Evolutionary conservation across 2,888 invertebrate genomes (phyloP), one percentile per base, ranked within the genome.

Genomic region (Microplitis manilae): DNA sequence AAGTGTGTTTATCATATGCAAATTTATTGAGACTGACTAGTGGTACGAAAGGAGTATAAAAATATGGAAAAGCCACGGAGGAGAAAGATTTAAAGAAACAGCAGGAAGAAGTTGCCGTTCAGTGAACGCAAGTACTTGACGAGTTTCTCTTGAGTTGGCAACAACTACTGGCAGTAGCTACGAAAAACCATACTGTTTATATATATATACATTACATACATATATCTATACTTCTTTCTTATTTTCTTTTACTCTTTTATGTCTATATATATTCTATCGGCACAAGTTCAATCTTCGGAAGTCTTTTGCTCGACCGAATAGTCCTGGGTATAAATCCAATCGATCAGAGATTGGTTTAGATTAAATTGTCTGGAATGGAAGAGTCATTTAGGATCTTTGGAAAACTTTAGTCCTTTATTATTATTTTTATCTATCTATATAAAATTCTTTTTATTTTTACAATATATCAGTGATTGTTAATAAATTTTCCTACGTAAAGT

Each of bases 1-100:
- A 74, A 67, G 76, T 68, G 79, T 82, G 82, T 85, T 86, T 86
- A 85, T 86, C 84, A 82, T 85, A 85, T 85, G 85, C 82, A 85
- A 86, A 86, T 86, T 84, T 82, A 76, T 75, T 67, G 64, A 50
- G 73, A n/a, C n/a, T 9, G 50, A 15, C 13, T 20, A n/a, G 1
- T 41, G 40, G 2, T 41, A 20, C 13, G 39, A 9, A 1, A 62
- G 75, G 75, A 80, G 78, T 79, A 73, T 79, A 78, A 77, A 65
- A 76, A 80, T 71, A 78, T 78, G 74, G 76, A 79, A 77, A 78
- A 77, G 76, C 77, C 60, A 67, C 59, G 60, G 50, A 9, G 50
- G 13, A 61, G 7, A 62, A 38, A 15, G 60, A 13, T 71, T 38
- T 61, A 65, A 50, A 65, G 60, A 41, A 67, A 65, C 41, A 41